A percentile compares a stretch with the other conserved stretches of the same genome.
These are phyloP conservation scores for Caretta caretta DNA, from an alignment of 2,113 vertebrate species.

Conservation along the genomic window DNA sequence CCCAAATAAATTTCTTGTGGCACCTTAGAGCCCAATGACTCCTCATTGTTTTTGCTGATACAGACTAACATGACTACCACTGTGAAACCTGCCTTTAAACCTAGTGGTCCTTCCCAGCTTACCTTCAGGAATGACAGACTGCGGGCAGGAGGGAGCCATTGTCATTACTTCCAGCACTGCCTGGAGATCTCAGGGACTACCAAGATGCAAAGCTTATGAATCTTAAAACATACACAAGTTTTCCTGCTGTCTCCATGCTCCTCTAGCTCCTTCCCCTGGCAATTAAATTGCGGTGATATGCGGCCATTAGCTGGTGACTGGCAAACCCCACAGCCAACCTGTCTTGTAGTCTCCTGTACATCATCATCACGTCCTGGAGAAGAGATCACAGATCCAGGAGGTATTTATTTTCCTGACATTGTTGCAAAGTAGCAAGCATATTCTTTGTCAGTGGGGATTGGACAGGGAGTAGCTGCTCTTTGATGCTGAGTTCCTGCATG, in stretches of 20 bases:
- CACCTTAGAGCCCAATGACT: too few relatives aligned
- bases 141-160: neutral
- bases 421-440: neutral
- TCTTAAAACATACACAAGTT: neutral
- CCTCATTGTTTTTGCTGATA: too few relatives aligned
- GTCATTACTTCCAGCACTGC: neutral
- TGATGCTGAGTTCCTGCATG: neutral
- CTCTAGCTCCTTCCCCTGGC: neutral
- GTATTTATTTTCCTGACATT: neutral
- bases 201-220: neutral
- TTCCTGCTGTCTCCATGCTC: neutral
- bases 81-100: neutral
- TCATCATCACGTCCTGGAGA: neutral
- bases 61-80: too few relatives aligned
- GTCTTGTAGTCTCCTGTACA: neutral
- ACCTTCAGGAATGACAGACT: neutral
- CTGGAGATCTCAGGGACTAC: neutral
- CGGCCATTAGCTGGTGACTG: neutral
- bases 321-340: neutral
- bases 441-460: neutral
- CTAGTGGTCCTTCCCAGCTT: neutral
- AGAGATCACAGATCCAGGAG: neutral
- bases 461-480: neutral
- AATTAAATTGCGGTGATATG: neutral
- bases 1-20: too few relatives aligned